These are phyloP conservation scores for Otocyon megalotis DNA, from an alignment of 2,113 vertebrate species.

Conservation along the genomic window DNA sequence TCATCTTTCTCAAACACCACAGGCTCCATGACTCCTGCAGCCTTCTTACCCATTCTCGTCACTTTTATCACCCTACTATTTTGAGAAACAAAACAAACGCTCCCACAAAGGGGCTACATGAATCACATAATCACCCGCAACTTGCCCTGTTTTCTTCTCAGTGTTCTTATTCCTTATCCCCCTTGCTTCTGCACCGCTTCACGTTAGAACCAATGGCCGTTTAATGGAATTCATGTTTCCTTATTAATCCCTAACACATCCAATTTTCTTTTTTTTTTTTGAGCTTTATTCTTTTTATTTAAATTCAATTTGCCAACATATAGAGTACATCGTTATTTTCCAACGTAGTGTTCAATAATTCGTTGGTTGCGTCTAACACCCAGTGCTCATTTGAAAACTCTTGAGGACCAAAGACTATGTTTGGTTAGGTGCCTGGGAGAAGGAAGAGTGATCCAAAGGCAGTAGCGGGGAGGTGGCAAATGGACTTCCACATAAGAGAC, in stretches of 20 bases:
- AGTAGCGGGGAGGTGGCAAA: not conserved
- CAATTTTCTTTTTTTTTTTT: not conserved
- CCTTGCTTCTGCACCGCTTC: not conserved
- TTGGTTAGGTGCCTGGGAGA: not conserved
- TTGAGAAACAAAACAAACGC: not conserved
- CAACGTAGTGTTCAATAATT: too few species aligned
- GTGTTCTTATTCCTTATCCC: not conserved
- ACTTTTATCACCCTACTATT: not conserved
- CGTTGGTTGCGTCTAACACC: too few species aligned
- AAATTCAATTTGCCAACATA: too few species aligned
- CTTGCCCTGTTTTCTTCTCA: not conserved
- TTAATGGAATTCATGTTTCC: not conserved
- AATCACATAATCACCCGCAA: not conserved
- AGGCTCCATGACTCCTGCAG: not conserved
- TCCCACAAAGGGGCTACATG: not conserved
- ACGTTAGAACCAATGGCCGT: not conserved
- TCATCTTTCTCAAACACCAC: not conserved
- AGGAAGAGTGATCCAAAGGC: not conserved
- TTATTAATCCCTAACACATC: not conserved
- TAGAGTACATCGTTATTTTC: too few species aligned
- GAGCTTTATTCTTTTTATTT: too few species aligned
- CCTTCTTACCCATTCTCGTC: not conserved
- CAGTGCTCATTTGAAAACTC: not conserved
- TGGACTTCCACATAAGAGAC: accelerated
- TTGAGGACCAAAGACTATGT: not conserved